A percentile compares a stretch with the other conserved stretches of the same genome.
These are phyloP conservation scores for Callosobruchus maculatus DNA, from an alignment of 2,888 invertebrate genomes.

Conservation along the genomic window DNA sequence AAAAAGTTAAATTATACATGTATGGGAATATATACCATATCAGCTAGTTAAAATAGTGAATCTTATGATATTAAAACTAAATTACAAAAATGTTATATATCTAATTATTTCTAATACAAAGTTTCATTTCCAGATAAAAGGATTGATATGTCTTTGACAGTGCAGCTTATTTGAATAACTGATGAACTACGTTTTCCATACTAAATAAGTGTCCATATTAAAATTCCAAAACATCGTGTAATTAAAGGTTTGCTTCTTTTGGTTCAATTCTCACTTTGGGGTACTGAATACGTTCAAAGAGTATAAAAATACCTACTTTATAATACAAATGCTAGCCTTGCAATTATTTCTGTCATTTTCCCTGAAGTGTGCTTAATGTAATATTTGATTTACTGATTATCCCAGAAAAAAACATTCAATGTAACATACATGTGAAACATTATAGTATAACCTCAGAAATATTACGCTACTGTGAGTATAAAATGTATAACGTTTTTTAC, in stretches of 20 bases:
- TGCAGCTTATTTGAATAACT: background rate
- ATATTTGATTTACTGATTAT: too few species aligned
- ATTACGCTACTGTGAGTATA: too few species aligned
- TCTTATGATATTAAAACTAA: background rate
- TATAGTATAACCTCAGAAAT: too few species aligned
- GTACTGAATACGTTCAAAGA: background rate
- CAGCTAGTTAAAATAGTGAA: too few species aligned
- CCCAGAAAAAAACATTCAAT: too few species aligned
- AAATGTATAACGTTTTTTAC: too few species aligned
- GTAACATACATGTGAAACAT: too few species aligned
- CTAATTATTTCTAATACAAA: background rate
- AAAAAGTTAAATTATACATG: too few species aligned
- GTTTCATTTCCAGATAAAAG: background rate
- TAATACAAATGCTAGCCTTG: background rate
- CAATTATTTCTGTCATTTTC: background rate
- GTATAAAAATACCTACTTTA: background rate
- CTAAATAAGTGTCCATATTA: background rate
- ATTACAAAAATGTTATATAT: background rate
- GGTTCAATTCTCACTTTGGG: background rate
- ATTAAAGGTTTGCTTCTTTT: background rate
- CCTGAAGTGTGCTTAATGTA: background rate
- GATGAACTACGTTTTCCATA: background rate
- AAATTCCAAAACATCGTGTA: background rate
- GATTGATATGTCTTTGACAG: background rate
- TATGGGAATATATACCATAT: too few species aligned